Conservation (phyloP, 1,140 invertebrate species). For the Drosophila ercepeae region DNA sequence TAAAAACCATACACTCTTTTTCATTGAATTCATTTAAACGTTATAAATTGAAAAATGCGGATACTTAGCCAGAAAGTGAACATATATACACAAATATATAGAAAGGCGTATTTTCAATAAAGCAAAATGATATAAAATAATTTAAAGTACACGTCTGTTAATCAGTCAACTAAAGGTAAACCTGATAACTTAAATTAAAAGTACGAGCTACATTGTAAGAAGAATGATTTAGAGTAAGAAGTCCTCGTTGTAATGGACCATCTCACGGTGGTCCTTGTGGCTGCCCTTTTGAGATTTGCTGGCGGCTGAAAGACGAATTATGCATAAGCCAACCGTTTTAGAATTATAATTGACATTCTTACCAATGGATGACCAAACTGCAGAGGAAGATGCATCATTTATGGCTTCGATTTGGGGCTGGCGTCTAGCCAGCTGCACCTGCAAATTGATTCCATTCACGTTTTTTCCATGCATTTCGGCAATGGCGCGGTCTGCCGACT, state of each 20-base stretch:
- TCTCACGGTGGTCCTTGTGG: constrained; percentile 89
- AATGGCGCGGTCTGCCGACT: constrained; percentile 94
- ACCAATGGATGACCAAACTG: constrained; percentile 92
- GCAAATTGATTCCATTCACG: constrained; percentile 90
- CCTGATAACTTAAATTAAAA: constrained; percentile 9
- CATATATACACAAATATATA: constrained; percentile 66
- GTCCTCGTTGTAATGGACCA: constrained; percentile 89
- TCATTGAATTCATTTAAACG: constrained; percentile 51
- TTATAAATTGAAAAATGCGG: constrained; percentile 56
- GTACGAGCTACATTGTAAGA: not conserved
- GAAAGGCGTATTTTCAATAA: constrained; percentile 77
- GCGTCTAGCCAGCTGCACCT: constrained; percentile 91
- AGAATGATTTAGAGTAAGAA: constrained; percentile 54
- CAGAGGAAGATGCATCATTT: constrained; percentile 90
- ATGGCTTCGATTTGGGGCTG: constrained; percentile 92
- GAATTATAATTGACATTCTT: constrained; percentile 21
- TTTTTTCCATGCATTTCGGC: constrained; percentile 93
- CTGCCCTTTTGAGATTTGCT: constrained; percentile 92
- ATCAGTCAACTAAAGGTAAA: not conserved
- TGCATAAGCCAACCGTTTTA: not conserved
- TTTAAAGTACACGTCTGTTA: not conserved
- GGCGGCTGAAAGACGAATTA: constrained; percentile 85
- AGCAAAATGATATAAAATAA: constrained; percentile 60
- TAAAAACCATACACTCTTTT: constrained; percentile 43
- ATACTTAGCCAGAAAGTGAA: constrained; percentile 56